Conservation (phyloP, 2,888 invertebrate species). For the Lissonota sp. region DNA sequence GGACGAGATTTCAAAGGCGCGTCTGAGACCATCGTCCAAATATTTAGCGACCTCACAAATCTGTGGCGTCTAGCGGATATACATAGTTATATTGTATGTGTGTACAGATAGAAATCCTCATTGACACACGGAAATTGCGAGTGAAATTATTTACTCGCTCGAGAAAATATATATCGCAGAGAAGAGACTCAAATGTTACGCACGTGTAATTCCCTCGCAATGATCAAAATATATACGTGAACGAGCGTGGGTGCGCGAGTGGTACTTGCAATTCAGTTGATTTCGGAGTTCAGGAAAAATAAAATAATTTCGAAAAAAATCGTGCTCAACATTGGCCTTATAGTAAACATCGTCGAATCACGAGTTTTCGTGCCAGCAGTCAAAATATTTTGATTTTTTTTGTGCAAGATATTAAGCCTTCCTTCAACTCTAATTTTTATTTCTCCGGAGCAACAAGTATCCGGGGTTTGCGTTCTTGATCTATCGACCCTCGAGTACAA, state of each 20-base stretch:
- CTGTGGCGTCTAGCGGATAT: conserved; percentile 19
- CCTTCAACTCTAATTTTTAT: too few relatives aligned
- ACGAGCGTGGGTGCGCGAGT: conserved; percentile 1
- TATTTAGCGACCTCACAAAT: conserved; percentile 46
- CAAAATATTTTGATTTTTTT: conserved; percentile 36
- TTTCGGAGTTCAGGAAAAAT: not conserved
- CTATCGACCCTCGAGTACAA: not conserved
- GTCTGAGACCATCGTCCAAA: conserved; percentile 45
- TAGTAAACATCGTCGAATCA: not conserved
- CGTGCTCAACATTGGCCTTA: not conserved
- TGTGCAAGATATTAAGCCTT: too few relatives aligned
- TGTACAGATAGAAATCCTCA: too few relatives aligned
- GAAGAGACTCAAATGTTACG: conserved; percentile 2
- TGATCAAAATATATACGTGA: not conserved
- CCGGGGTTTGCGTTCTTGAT: not conserved
- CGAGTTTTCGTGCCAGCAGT: conserved; percentile 6
- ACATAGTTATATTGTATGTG: not conserved
- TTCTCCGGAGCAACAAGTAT: not conserved
- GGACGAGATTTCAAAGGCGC: conserved; percentile 20
- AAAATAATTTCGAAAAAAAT: not conserved
- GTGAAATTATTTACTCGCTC: conserved; percentile 44
- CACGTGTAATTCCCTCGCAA: conserved; percentile 15
- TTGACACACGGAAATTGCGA: conserved; percentile 32
- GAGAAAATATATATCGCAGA: not conserved
- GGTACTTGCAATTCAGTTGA: not conserved